These are phyloP conservation scores for Panthera tigris DNA, from an alignment of 2,113 vertebrate species.

Conservation along the genomic window DNA sequence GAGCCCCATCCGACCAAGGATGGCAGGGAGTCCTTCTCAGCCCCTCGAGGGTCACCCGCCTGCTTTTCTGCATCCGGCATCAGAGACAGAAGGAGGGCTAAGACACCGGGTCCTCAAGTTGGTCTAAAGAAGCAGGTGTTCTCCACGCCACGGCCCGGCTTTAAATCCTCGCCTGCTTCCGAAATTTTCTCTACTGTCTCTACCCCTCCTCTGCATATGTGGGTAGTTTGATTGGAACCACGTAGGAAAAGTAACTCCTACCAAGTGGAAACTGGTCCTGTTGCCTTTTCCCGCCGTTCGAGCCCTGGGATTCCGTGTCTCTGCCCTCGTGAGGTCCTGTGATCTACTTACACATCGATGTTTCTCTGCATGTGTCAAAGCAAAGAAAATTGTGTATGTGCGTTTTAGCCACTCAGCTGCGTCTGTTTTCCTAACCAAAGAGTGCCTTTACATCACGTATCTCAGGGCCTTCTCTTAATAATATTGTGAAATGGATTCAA, in stretches of 20 bases:
- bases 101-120: neutral
- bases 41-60: fast-evolving
- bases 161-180: neutral
- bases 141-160: neutral
- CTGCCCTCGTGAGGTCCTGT: neutral
- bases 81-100: neutral
- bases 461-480: neutral
- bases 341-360: neutral
- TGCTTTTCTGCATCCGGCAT: neutral
- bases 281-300: neutral
- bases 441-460: neutral
- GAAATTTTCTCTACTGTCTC: neutral
- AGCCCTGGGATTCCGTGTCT: neutral
- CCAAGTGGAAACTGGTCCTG: neutral
- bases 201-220: no score
- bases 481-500: neutral
- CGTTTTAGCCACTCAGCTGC: neutral
- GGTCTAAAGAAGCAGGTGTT: neutral
- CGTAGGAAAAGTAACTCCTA: neutral
- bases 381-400: neutral
- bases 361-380: neutral
- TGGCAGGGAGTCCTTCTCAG: no score
- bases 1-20: neutral
- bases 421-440: neutral
- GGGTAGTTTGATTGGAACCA: neutral